A percentile compares a stretch with the other conserved stretches of the same genome.
Conservation (phyloP, 2,797 vertebrate genomes). For the Lepus townsendii region DNA sequence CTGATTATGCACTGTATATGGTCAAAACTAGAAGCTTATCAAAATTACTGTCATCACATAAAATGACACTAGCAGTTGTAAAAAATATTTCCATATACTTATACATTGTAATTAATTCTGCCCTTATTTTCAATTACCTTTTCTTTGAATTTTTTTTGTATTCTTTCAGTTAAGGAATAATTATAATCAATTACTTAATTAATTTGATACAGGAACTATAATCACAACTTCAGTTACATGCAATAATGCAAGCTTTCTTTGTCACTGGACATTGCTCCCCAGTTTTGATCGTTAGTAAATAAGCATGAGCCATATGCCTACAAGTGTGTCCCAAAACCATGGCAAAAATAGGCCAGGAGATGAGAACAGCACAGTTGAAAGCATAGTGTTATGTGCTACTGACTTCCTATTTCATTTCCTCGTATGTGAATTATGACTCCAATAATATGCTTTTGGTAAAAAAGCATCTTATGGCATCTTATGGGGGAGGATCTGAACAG, state of each 20-base stretch:
- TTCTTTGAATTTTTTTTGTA: not conserved
- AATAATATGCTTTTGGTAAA: conserved; percentile 65
- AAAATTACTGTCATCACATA: not conserved
- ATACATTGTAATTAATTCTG: not conserved
- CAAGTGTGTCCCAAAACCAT: rapidly evolving
- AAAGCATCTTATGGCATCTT: conserved; percentile 65
- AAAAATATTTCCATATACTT: not conserved
- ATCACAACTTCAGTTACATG: not conserved
- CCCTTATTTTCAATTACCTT: not conserved
- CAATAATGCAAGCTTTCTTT: not conserved
- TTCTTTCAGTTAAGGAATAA: not conserved
- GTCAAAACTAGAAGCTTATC: conserved; percentile 37
- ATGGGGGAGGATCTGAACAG: conserved; percentile 71
- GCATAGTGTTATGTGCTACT: not conserved
- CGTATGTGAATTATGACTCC: conserved; percentile 69
- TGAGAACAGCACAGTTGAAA: not conserved
- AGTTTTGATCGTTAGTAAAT: not conserved
- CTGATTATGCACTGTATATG: not conserved
- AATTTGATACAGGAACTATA: not conserved
- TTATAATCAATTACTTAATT: too few species aligned
- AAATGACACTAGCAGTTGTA: not conserved
- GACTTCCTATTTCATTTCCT: conserved; percentile 65
- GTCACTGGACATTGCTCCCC: not conserved
- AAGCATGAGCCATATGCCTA: not conserved
- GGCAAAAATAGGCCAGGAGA: not conserved